phyloP scores from a whole-genome alignment of 2,113 vertebrate species.

The Mirza zaza region DNA sequence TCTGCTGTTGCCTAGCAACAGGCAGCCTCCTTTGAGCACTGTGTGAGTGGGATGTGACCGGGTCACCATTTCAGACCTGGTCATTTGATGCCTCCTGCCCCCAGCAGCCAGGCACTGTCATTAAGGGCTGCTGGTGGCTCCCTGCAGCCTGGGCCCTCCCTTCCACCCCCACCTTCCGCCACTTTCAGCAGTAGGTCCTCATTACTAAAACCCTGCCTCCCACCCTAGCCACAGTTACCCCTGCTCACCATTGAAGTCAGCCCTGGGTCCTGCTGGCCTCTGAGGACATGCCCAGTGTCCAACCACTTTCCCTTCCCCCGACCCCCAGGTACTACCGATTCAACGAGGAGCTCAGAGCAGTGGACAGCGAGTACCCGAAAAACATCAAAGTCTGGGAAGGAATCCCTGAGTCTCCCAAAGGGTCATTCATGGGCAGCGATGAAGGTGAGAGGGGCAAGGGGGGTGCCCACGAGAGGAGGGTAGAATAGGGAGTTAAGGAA shows the following conservation, averaged over 20 bases:
- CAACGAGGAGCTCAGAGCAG: constrained; percentile 87
- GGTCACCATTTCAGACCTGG: constrained; percentile 73
- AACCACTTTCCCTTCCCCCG: not conserved
- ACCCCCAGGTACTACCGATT: constrained; percentile 91
- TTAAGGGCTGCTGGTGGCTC: constrained; percentile 73
- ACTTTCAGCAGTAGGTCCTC: constrained; percentile 53
- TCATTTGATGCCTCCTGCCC: constrained; percentile 72
- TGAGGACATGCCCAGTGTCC: not conserved
- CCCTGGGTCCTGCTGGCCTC: not conserved
- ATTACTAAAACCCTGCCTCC: constrained; percentile 59
- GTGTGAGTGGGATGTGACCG: constrained; percentile 67
- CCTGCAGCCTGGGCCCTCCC: constrained; percentile 58
- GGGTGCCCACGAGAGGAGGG: not conserved
- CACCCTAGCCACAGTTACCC: not conserved
- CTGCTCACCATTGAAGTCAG: not conserved
- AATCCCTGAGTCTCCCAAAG: constrained; percentile 89
- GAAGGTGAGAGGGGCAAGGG: constrained; percentile 85
- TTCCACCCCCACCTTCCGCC: constrained; percentile 68
- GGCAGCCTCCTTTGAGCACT: not conserved
- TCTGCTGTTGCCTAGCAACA: constrained; percentile 2
- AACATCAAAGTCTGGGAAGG: constrained; percentile 92
- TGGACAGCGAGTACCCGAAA: constrained; percentile 91
- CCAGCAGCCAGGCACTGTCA: constrained; percentile 65
- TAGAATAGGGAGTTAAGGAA: not conserved
- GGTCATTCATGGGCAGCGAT: constrained; percentile 91